phyloP scores from a whole-genome alignment of 2,888 invertebrate species.

The Nymphalis polychloros region DNA sequence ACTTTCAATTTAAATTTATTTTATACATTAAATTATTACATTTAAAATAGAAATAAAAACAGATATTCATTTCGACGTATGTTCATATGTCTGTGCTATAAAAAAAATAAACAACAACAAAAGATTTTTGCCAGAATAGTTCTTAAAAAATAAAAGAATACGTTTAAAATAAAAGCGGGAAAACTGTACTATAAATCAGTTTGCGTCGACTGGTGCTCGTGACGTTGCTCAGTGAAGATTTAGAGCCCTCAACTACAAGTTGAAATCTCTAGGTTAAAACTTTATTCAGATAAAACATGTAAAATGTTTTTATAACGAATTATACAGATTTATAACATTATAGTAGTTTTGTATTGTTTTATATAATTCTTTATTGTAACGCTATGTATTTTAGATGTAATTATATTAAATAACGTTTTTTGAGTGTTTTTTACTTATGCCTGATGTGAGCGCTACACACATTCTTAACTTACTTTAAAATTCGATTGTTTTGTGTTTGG shows the following conservation, averaged over 20 bases:
- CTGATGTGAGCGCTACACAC: too few relatives aligned
- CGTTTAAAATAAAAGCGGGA: constrained; percentile 33
- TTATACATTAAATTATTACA: too few relatives aligned
- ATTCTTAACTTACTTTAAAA: too few relatives aligned
- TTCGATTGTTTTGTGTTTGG: too few relatives aligned
- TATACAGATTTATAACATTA: neutral
- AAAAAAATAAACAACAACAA: neutral
- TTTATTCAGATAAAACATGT: constrained; percentile 17
- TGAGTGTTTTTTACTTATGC: too few relatives aligned
- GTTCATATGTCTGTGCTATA: too few relatives aligned
- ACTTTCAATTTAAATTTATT: too few relatives aligned
- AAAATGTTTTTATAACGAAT: constrained; percentile 4
- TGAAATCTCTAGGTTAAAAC: constrained; percentile 30
- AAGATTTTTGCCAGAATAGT: neutral
- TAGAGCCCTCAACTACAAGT: constrained; percentile 40
- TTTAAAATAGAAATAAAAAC: too few relatives aligned
- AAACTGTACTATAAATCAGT: constrained; percentile 45
- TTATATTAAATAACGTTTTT: too few relatives aligned
- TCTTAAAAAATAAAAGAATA: constrained; percentile 27
- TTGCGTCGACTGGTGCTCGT: constrained; percentile 33
- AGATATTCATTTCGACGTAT: neutral
- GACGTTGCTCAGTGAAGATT: constrained; percentile 45
- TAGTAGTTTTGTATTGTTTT: neutral
- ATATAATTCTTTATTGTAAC: neutral
- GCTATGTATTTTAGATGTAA: too few relatives aligned